Conservation (phyloP, 1,140 invertebrate genomes). For the Aphidius gifuensis region DNA sequence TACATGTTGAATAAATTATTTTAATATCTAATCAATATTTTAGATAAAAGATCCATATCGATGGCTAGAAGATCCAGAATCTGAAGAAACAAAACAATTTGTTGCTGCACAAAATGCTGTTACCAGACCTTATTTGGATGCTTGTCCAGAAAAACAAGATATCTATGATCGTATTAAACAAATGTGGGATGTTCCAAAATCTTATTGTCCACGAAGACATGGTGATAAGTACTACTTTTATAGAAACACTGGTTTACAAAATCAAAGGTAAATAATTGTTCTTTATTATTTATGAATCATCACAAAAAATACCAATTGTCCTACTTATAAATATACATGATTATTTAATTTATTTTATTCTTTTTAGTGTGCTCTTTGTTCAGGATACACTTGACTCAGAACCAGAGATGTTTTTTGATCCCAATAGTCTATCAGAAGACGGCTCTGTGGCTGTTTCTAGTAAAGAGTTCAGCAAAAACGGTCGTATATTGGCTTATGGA, state of each 20-base stretch:
- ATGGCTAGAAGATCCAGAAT: conserved; percentile 95
- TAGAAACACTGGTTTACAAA: conserved; percentile 94
- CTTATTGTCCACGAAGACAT: conserved; percentile 78
- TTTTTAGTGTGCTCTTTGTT: conserved; percentile 84
- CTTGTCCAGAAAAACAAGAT: conserved; percentile 69
- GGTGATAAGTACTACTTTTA: conserved; percentile 90
- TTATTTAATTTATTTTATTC: not conserved
- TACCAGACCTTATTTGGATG: conserved; percentile 79
- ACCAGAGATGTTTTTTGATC: conserved; percentile 88
- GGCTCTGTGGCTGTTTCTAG: conserved; percentile 84
- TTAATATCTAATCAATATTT: conserved; percentile 28
- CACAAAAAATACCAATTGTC: too few relatives aligned
- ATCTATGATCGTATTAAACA: conserved; percentile 79
- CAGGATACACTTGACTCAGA: conserved; percentile 80
- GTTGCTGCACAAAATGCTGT: conserved; percentile 90
- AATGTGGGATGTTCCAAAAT: conserved; percentile 96
- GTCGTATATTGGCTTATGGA: conserved; percentile 85
- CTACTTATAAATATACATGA: too few relatives aligned
- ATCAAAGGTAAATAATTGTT: conserved; percentile 73
- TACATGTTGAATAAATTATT: conserved; percentile 11
- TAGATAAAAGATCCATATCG: conserved; percentile 91
- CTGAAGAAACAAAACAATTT: conserved; percentile 87
- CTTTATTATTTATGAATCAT: not conserved
- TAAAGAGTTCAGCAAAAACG: conserved; percentile 87
- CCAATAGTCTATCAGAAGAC: conserved; percentile 88